phyloP scores from a whole-genome alignment of 2,888 invertebrate species.

The Drosophila flavopinicola region DNA sequence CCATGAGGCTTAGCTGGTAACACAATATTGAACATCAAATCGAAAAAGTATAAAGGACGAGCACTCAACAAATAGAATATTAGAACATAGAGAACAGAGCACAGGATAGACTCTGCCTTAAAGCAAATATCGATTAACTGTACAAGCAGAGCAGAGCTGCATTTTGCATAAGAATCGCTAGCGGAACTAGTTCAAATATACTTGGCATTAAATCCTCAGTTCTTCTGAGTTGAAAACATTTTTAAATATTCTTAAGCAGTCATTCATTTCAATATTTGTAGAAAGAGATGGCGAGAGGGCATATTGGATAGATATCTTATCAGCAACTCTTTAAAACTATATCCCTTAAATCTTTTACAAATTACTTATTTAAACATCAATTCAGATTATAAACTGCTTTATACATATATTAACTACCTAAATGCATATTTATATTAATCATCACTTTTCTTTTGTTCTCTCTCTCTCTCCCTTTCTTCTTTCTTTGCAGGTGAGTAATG shows the following conservation, averaged over 20 bases:
- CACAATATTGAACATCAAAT: slow-evolving; percentile 26
- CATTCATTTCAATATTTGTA: too few species aligned
- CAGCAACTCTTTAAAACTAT: not conserved
- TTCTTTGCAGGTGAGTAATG: slow-evolving; percentile 65
- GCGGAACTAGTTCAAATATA: too few species aligned
- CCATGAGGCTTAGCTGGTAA: slow-evolving; percentile 26
- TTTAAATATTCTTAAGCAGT: too few species aligned
- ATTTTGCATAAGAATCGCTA: not conserved
- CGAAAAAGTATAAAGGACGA: not conserved
- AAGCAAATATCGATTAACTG: not conserved
- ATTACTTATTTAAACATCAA: not conserved
- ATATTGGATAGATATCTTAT: too few species aligned
- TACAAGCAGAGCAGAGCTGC: not conserved
- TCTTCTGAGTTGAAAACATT: too few species aligned
- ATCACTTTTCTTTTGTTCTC: too few species aligned
- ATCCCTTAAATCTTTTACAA: not conserved
- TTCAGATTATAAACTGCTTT: not conserved
- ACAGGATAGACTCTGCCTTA: not conserved
- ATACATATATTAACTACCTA: not conserved
- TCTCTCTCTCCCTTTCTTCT: slow-evolving; percentile 11
- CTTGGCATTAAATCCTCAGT: too few species aligned
- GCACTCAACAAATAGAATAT: not conserved
- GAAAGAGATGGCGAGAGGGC: too few species aligned
- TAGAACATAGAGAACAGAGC: not conserved
- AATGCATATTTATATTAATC: slow-evolving; percentile 38